phyloP scores from a whole-genome alignment of 2,888 invertebrate genomes.

The Cheilosia scutellata region DNA sequence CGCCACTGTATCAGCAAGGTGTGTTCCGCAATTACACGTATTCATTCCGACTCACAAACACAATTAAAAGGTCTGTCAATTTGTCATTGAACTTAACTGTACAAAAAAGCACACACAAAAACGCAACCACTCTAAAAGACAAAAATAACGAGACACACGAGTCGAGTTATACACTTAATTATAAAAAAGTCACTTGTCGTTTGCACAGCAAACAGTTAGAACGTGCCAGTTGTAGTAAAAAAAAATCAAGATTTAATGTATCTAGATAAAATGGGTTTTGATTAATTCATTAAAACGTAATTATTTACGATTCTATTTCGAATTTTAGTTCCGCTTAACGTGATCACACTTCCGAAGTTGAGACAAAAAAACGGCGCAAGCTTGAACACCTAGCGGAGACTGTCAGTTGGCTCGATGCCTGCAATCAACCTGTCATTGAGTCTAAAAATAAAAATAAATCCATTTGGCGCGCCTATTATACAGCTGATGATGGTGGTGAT shows the following conservation, averaged over 20 bases:
- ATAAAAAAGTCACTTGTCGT: constrained; percentile 44
- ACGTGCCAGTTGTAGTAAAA: constrained; percentile 36
- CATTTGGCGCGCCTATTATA: constrained; percentile 50
- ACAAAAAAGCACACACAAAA: constrained; percentile 7
- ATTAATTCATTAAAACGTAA: constrained; percentile 54
- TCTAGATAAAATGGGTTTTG: constrained; percentile 21
- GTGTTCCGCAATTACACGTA: not conserved
- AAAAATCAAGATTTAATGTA: constrained; percentile 7
- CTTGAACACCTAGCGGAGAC: constrained; percentile 43
- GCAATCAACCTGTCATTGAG: constrained; percentile 64
- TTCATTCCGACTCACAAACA: not conserved
- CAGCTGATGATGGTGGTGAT: constrained; percentile 40
- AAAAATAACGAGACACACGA: constrained; percentile 27
- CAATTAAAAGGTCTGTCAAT: not conserved
- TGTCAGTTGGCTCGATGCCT: constrained; percentile 71
- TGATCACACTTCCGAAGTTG: constrained; percentile 70
- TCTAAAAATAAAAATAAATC: constrained; percentile 60
- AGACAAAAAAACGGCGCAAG: constrained; percentile 62
- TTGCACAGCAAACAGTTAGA: constrained; percentile 20
- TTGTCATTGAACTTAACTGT: constrained; percentile 66
- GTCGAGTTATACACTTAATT: constrained; percentile 38
- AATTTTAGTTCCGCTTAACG: constrained; percentile 52
- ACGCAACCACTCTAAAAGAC: constrained; percentile 16
- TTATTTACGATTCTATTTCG: constrained; percentile 54
- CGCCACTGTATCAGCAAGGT: not conserved